Base-by-base conservation (phyloP, 2,888 invertebrate species). In the Pyrgus malvae region DNA sequence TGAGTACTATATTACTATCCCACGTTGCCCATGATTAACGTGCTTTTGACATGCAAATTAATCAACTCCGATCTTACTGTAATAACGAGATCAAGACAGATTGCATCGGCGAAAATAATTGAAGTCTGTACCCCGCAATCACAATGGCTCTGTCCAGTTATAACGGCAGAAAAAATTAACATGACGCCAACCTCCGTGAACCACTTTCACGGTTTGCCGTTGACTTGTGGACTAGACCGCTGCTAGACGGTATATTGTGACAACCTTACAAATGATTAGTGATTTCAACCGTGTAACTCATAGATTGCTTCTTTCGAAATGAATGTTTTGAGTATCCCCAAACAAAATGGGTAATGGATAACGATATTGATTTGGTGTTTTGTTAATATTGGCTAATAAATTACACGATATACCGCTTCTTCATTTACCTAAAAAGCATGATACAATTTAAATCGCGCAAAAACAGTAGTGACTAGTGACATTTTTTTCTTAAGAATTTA, bases 131-230 rank as follows among this genome's bases (percentile, higher is more conserved):
- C 73, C 61, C 64, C 65, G 62, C 70, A 74, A 80, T 76, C 78
- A 82, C 79, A 79, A 80, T 80, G 66, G 69, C 70, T 67, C 69
- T 71, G 75, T 74, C 72, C 78, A 74, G 81, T 84, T 67, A 81
- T 73, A 69, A 70, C 76, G 78, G 78, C 74, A 12, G 75, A 72
- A 69, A 61, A 83, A 83, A 79, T 76, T 74, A 70, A 76, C 74
- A 76, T 67, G 77, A 76, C 74, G 70, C 66, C 68, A 70, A 29
- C 48, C 17, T 16, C 23, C 8, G 38, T 67, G 72, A 6, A 67
- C 63, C 74, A 64, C 71, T 76, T 76, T 65, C 86, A 88, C 88
- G 88, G 89, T 87, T 78, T 82, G 83, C 69, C 82, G 74, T 74
- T 78, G 81, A 77, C 80, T 83, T 69, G 23, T 14, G 12, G 40